Base-by-base conservation (phyloP, 2,113 vertebrate genomes). In the Oryzias melastigma region DNA sequence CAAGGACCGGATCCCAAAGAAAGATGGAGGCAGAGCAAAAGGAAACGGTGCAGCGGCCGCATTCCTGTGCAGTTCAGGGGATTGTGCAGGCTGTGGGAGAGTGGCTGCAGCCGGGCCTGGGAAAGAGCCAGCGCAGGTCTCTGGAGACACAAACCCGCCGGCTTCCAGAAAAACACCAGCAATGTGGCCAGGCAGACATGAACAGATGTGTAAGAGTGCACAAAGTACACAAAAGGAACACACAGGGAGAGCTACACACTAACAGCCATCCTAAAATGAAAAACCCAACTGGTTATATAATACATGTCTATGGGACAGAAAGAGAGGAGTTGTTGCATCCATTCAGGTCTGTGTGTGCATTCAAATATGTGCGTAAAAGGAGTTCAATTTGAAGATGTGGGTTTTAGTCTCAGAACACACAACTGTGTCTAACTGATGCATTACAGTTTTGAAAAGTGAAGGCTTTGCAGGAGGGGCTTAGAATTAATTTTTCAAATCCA, bases 71-170 rank as follows among this genome's bases (percentile, higher is more conserved):
- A 53, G 63, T 55, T 73, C 71, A 68, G 50, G 47, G 72, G 68
- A 59, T 83, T 87, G 85, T 72, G 74, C 49, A 78, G 81, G 59
- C 58, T 75, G 61, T 82, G 83, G 67, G 77, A 85, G 75, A 83
- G 73, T 64, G 62, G 61, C 62, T 79, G 54, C 25, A 62, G 75
- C 65, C 55, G 52, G 64, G 70, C 72, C 80, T 89, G 83, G 86
- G 86, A 89, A 85, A 75, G 67, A 83, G 70, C 69, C 48, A 40
- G 65, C 14, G 54, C 51, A 58, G 54, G 54, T 84, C 85, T 71
- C 80, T 20, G 45, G 77, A 79, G 78, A 68, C 55, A 47, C n/a
- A 51, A 75, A 49, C 62, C 69, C 5, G 50, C 52, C 65, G n/a
- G 62, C 68, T 69, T 55, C 50, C 68, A 68, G 69, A 78, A 71